phyloP scores from a whole-genome alignment of 2,888 invertebrate genomes.

The Acleris literana region DNA sequence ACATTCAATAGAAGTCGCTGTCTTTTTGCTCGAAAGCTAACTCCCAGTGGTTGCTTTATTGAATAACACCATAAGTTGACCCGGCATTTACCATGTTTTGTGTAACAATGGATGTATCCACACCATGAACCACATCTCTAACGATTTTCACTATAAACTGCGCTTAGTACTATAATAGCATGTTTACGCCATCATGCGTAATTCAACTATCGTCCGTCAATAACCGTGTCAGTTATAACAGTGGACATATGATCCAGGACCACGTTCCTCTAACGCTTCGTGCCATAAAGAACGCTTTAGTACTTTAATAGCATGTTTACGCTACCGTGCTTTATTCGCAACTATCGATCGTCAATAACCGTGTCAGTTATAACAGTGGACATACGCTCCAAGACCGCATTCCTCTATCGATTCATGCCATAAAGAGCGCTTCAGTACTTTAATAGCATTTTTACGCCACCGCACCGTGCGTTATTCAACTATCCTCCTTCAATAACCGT shows the following conservation, averaged over 20 bases:
- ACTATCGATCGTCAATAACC: conserved; percentile 2
- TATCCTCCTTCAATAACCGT: too few species aligned
- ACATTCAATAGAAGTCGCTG: too few species aligned
- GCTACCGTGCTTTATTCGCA: background rate
- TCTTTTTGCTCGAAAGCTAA: too few species aligned
- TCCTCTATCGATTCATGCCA: conserved; percentile 62
- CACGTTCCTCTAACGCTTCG: too few species aligned
- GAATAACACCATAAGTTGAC: too few species aligned
- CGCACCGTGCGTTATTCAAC: background rate
- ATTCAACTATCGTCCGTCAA: too few species aligned
- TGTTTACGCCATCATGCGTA: conserved; percentile 47
- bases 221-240: too few species aligned
- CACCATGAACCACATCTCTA: too few species aligned
- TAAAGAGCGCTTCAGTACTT: conserved; percentile 55
- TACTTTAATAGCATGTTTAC: background rate
- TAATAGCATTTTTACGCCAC: conserved; percentile 58
- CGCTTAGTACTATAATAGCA: conserved; percentile 56
- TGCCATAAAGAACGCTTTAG: background rate
- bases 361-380: conserved; percentile 42
- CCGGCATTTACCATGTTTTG: too few species aligned
- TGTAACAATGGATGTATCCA: too few species aligned
- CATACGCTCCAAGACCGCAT: conserved; percentile 45
- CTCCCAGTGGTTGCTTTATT: too few species aligned
- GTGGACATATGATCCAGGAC: too few species aligned
- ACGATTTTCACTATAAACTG: conserved; percentile 50